Conservation (phyloP, 2,797 vertebrate genomes). For the Oreochromis grahami region DNA sequence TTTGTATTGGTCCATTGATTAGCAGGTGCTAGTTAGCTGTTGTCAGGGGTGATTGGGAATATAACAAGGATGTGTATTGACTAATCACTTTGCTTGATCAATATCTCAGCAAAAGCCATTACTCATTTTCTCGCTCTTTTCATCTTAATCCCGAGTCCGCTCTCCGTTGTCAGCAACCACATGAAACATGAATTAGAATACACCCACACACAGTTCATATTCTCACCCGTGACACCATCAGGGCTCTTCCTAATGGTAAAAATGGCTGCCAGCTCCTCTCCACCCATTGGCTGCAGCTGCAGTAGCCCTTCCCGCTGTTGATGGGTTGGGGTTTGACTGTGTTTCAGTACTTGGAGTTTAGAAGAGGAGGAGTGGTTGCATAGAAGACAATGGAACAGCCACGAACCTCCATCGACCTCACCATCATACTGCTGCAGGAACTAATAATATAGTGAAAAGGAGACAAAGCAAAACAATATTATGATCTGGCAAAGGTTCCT, state of each 20-base stretch:
- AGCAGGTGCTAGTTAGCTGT: conserved; percentile 90
- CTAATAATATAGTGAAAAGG: conserved; percentile 56
- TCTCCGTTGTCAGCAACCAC: conserved; percentile 20
- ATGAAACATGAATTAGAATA: conserved; percentile 14
- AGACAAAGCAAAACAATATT: background rate
- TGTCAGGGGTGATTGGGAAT: conserved; percentile 91
- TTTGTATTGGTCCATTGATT: conserved; percentile 94
- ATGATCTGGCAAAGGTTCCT: background rate
- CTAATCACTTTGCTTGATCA: conserved; percentile 98
- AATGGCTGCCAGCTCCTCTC: conserved; percentile 91
- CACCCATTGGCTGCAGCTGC: conserved; percentile 90
- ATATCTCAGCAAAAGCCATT: conserved; percentile 89
- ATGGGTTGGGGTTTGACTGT: conserved; percentile 93
- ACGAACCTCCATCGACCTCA: conserved; percentile 87
- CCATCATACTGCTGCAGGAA: conserved; percentile 95
- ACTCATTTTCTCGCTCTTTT: conserved; percentile 72
- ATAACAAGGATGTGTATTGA: conserved; percentile 98
- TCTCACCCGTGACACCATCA: conserved; percentile 83
- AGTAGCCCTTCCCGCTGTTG: conserved; percentile 92
- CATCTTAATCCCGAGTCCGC: conserved; percentile 55
- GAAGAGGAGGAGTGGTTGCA: conserved; percentile 96
- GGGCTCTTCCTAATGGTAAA: conserved; percentile 92
- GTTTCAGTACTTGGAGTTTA: conserved; percentile 95
- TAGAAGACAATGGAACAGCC: conserved; percentile 92
- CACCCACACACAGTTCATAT: background rate